Evolutionary conservation across 2,888 invertebrate species (phyloP).

Genomic region (Lithophane leautieri): DNA sequence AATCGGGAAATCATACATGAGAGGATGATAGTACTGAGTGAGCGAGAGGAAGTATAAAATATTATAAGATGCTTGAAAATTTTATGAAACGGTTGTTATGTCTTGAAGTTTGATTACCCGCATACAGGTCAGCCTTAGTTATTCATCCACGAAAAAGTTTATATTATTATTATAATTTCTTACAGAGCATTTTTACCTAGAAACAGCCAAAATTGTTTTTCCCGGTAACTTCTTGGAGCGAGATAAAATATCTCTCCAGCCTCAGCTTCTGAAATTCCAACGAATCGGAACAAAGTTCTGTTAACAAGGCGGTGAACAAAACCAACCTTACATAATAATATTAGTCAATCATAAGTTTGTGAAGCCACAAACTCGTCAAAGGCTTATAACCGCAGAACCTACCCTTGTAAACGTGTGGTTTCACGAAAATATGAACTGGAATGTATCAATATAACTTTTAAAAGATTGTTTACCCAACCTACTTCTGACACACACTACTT

Average conservation of each 20-base stretch:
- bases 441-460: not conserved
- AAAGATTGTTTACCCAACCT: not conserved
- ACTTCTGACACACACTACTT: too few relatives aligned
- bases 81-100: not conserved
- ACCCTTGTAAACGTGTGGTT: not conserved
- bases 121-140: not conserved
- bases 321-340: slow-evolving; percentile 45
- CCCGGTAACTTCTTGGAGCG: not conserved
- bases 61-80: not conserved
- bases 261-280: slow-evolving; percentile 4
- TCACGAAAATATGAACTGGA: not conserved
- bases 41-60: too few relatives aligned
- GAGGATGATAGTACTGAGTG: too few relatives aligned
- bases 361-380: slow-evolving; percentile 42
- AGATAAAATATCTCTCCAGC: not conserved
- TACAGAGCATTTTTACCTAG: not conserved
- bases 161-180: not conserved
- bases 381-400: slow-evolving; percentile 10
- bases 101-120: too few relatives aligned
- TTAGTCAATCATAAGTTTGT: slow-evolving; percentile 60
- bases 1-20: too few relatives aligned
- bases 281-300: slow-evolving; percentile 46
- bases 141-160: not conserved
- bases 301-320: slow-evolving; percentile 30
- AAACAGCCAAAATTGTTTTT: slow-evolving; percentile 21